phyloP scores from a whole-genome alignment of 2,888 invertebrate species.

The Bimastos eiseni region DNA sequence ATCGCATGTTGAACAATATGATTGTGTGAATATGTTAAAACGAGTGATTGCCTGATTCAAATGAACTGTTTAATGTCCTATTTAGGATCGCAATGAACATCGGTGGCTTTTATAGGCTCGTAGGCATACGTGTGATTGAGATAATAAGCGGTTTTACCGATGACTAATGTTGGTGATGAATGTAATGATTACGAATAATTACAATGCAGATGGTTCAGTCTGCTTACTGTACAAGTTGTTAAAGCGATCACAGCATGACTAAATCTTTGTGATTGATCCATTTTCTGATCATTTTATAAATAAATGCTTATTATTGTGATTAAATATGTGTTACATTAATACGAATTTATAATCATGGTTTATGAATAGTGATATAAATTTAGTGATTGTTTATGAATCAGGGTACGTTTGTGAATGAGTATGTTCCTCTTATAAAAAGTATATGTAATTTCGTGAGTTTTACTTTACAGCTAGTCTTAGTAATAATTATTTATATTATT shows the following conservation, averaged over 20 bases:
- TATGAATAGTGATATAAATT: too few relatives aligned
- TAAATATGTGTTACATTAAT: too few relatives aligned
- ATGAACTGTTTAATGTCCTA: background rate
- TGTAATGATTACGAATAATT: background rate
- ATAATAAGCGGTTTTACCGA: too few relatives aligned
- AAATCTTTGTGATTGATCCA: background rate
- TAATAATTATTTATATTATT: too few relatives aligned
- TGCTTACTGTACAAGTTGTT: background rate
- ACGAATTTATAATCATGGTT: too few relatives aligned
- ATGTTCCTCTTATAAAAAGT: too few relatives aligned
- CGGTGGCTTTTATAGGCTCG: background rate
- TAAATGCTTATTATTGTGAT: too few relatives aligned
- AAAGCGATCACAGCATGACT: background rate
- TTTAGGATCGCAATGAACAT: background rate
- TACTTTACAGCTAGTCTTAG: too few relatives aligned
- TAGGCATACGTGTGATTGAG: background rate
- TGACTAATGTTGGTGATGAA: too few relatives aligned
- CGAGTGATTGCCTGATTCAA: background rate
- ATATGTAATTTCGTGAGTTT: too few relatives aligned
- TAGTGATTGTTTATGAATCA: too few relatives aligned
- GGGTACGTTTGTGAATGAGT: too few relatives aligned
- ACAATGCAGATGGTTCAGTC: background rate
- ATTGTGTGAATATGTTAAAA: background rate
- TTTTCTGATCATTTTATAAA: slow-evolving; percentile 8
- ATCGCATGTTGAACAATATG: background rate